Conservation (phyloP, 2,888 invertebrate species). For the Lymantria monacha region DNA sequence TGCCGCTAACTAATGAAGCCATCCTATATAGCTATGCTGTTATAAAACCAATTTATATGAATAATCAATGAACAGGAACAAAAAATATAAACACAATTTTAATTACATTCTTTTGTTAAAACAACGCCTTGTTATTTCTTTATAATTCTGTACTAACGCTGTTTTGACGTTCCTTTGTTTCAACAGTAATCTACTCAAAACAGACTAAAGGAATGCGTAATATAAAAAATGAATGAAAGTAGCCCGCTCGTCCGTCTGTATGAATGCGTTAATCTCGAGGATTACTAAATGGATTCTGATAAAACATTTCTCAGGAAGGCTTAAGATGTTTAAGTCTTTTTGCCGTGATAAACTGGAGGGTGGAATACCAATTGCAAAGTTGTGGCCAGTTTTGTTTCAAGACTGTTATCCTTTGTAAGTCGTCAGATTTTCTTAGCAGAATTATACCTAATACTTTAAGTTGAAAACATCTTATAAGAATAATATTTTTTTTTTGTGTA, state of each 20-base stretch:
- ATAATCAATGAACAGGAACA: too few species aligned
- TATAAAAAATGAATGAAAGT: constrained; percentile 29
- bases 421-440: constrained; percentile 14
- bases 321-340: constrained; percentile 32
- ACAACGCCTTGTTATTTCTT: too few species aligned
- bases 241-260: constrained; percentile 21
- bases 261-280: constrained; percentile 36
- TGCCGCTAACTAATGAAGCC: too few species aligned
- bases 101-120: too few species aligned
- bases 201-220: constrained; percentile 16
- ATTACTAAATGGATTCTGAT: constrained; percentile 38
- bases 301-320: constrained; percentile 31
- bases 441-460: constrained; percentile 13
- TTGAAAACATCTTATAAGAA: not conserved
- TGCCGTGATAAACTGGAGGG: constrained; percentile 22
- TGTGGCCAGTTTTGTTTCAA: constrained; percentile 28
- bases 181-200: constrained; percentile 34
- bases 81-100: too few species aligned
- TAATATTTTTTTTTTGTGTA: too few species aligned
- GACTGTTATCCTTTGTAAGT: constrained; percentile 18
- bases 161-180: constrained; percentile 28
- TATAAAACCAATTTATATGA: too few species aligned
- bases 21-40: too few species aligned
- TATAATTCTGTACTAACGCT: too few species aligned
- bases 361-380: constrained; percentile 24